Evolutionary conservation across 2,113 vertebrate species (phyloP), one percentile per base, ranked within the genome.

Genomic region (Eudorcas thomsonii): DNA sequence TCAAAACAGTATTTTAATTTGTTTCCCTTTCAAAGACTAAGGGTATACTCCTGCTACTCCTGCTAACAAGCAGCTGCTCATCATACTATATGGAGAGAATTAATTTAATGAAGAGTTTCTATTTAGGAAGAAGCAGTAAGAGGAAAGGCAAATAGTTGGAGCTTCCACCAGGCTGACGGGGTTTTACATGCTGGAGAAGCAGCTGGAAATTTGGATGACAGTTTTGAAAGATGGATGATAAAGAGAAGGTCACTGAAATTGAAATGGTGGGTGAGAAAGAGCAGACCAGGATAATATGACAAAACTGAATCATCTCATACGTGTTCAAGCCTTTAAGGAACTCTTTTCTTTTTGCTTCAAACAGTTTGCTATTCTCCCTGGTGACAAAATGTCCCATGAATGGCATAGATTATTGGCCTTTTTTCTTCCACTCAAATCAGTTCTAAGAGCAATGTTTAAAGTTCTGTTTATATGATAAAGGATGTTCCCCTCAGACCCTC

Each of bases 361-460:
- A 48, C 23, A 71, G 77, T 88, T 78, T 45, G 25, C 62, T 94
- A 0, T 96, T 89, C 33, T 96, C 55, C 74, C 59, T 33, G 55
- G 54, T 85, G 54, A 95, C 84, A 59, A 33, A 91, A 25, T 57
- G 15, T 94, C 25, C 36, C 48, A 33, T 7, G 23, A 80, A 71
- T 1, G 15, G 52, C 54, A 48, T 21, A 80, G 33, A 67, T 59
- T 82, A 8, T 59, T 80, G 84, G 33, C 36, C 33, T 81, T 45
- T 57, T 93, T 91, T 45, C 30, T 81, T 77, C 17, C 19, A 78
- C 7, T 71, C 78, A 92, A 94, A 96, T 95, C 78, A 78, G 86
- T 88, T 94, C 88, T 91, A 64, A 62, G 48, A 59, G 11, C 36
- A 83, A 96, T 94, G 96, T 64, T 85, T 28, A 80, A 60, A 54